Evolutionary conservation across 2,113 vertebrate genomes (phyloP), one percentile per base, ranked within the genome.

Genomic region (Antechinus stuartii): DNA sequence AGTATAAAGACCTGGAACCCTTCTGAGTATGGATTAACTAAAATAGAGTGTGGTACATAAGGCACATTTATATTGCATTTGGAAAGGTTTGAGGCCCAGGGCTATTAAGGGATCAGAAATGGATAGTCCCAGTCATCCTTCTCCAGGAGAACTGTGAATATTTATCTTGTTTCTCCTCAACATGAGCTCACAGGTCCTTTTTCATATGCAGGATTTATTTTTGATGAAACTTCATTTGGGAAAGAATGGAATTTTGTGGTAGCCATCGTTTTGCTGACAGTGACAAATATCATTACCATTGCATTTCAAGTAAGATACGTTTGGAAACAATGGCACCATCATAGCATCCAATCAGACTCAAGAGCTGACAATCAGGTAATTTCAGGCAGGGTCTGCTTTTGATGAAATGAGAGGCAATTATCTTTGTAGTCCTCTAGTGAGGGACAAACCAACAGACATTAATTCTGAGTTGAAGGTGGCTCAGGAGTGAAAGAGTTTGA

Each of bases 301-400:
- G 12, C 7, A 8, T 7, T 42, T 19, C 68, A n/a, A 84, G 0
- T n/a, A 22, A 22, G 0, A 84, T 84, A 42, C 7, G 19, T 7
- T 35, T 42, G 16, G 6, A 0, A 22, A 42, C 16, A 42, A n/a
- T 22, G 16, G 4, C 0, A 5, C 14, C 16, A 5, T 23, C 35
- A 8, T 6, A n/a, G 19, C 1, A 42, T 16, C 6, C 2, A 42
- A 8, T 2, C 19, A 84, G 5, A 42, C n/a, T 2, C 0, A 8
- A 22, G 19, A n/a, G 35, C 19, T 84, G 19, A 42, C 35, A 42
- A 68, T 68, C 12, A 84, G 68, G 68, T 84, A 84, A 84, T 84
- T 84, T 76, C 16, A n/a, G 68, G 6, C 14, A 6, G 57, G 12
- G 3, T 35, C 10, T 68, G 57, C 30, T 35, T 14, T 68, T 35